Percentiles rank a stretch among this genome's conserved stretches.
Evolutionary conservation across 2,113 vertebrate species (phyloP).

Genomic region (Cygnus atratus): DNA sequence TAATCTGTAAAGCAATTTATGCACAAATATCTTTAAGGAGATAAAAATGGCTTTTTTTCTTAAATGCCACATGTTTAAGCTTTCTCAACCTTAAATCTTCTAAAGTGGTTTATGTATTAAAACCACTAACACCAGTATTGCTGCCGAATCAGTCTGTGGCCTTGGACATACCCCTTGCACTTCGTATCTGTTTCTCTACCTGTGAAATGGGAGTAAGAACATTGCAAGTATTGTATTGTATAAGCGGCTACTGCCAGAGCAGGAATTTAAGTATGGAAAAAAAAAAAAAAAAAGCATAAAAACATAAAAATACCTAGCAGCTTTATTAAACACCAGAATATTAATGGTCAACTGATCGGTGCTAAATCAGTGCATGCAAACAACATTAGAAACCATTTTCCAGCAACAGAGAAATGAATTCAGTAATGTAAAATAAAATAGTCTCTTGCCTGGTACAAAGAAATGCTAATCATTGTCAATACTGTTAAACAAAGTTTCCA

Average conservation of each 20-base stretch:
- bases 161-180: not conserved
- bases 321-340: not conserved
- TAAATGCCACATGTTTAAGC: not conserved
- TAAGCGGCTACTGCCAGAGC: not conserved
- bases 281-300: not conserved
- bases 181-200: not conserved
- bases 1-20: slow-evolving; percentile 35
- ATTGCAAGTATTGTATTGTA: not conserved
- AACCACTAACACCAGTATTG: not conserved
- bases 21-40: slow-evolving; percentile 20
- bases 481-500: not conserved
- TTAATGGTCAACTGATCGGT: not conserved
- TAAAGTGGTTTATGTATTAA: not conserved
- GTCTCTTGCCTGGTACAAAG: not conserved
- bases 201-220: not conserved
- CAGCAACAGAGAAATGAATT: not conserved
- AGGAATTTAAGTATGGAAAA: not conserved
- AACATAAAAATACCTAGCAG: not conserved
- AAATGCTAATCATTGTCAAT: not conserved
- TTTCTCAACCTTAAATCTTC: not conserved
- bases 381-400: not conserved
- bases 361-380: not conserved
- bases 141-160: accelerated
- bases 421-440: not conserved
- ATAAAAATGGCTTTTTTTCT: slow-evolving; percentile 38